A percentile compares a stretch with the other conserved stretches of the same genome.
Conservation (phyloP, 2,797 vertebrate species). For the Scolopax bukidnonensis region DNA sequence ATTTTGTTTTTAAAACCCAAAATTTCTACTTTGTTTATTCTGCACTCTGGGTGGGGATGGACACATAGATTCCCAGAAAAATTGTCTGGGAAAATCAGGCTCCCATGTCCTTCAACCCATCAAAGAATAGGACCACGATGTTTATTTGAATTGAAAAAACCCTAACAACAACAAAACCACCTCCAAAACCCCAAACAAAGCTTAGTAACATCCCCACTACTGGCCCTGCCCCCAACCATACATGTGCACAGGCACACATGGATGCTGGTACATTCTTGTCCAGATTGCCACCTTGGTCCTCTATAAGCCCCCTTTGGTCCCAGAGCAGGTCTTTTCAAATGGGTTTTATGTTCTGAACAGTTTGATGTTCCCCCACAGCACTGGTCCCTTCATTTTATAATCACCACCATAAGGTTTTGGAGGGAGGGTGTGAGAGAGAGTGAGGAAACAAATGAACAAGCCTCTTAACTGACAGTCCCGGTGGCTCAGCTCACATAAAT, state of each 20-base stretch:
- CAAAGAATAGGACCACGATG: neutral
- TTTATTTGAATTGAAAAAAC: neutral
- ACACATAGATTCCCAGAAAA: conserved; percentile 4
- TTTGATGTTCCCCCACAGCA: neutral
- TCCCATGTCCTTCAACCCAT: neutral
- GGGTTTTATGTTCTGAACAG: neutral
- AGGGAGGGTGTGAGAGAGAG: neutral
- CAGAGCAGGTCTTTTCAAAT: neutral
- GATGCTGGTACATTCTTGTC: neutral
- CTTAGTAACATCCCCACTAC: neutral
- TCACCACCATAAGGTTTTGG: neutral
- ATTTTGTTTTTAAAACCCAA: conserved; percentile 39
- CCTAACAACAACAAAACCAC: neutral
- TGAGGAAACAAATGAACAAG: neutral
- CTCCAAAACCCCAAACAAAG: neutral
- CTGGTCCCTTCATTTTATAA: neutral
- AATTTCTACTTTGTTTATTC: conserved; percentile 47
- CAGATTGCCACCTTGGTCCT: neutral
- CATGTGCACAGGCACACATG: neutral
- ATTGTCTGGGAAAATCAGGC: conserved; percentile 29
- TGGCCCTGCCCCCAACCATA: neutral
- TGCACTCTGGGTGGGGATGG: neutral
- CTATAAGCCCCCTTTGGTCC: neutral
- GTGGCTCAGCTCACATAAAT: neutral
- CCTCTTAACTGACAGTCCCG: neutral